Percentiles rank a stretch among this genome's conserved stretches.
phyloP scores from a whole-genome alignment of 2,797 vertebrate species.

The Megaceryle alcyon region DNA sequence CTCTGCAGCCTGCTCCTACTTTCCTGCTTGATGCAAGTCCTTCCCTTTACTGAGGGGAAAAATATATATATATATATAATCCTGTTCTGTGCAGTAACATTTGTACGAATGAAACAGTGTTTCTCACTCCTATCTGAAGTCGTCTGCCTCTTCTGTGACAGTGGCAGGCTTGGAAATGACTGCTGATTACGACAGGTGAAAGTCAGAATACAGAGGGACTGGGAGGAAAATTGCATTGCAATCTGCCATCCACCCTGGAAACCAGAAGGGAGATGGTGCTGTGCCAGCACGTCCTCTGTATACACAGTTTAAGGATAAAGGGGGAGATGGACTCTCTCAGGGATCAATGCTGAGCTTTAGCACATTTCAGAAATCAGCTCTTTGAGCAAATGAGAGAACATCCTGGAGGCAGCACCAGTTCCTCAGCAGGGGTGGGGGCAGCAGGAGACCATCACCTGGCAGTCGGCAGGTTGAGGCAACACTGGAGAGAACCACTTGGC shows the following conservation, averaged over 20 bases:
- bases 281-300: neutral
- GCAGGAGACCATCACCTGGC: slow-evolving; percentile 61
- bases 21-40: neutral
- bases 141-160: neutral
- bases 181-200: neutral
- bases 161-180: neutral
- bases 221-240: neutral
- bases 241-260: slow-evolving; percentile 11
- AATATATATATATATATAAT: too few relatives aligned
- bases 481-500: slow-evolving; percentile 62
- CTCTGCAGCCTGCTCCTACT: neutral
- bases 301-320: neutral
- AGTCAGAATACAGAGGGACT: neutral
- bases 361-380: neutral
- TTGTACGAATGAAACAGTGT: neutral
- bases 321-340: neutral
- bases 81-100: neutral
- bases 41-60: neutral
- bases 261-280: neutral
- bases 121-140: neutral
- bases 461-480: slow-evolving; percentile 11
- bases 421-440: neutral
- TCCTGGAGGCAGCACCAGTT: neutral
- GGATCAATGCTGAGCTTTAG: neutral
- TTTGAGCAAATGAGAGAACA: neutral